These are phyloP conservation scores for Zenarchopterus dispar DNA, from an alignment of 2,797 vertebrate genomes.

Conservation along the genomic window DNA sequence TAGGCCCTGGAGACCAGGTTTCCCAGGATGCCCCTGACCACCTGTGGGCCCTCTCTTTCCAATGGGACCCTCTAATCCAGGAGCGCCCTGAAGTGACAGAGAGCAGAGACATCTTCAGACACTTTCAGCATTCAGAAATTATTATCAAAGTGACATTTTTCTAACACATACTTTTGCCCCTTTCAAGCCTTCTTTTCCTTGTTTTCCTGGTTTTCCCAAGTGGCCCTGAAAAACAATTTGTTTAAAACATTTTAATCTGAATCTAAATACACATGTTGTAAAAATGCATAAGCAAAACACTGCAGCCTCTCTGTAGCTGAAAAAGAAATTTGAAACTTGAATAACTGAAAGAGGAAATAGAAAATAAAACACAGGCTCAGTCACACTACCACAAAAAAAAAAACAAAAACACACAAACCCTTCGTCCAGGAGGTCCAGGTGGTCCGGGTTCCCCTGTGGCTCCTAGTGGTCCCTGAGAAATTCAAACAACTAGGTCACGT, in stretches of 20 bases:
- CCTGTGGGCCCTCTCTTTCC: slow-evolving; percentile 95
- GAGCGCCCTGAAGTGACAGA: slow-evolving; percentile 83
- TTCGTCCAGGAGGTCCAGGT: slow-evolving; percentile 87
- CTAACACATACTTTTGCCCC: slow-evolving; percentile 75
- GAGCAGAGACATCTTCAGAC: slow-evolving; percentile 7
- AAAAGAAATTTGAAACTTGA: neutral
- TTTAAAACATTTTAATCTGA: slow-evolving; percentile 7
- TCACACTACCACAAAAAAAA: neutral
- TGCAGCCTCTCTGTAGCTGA: neutral
- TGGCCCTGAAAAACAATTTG: slow-evolving; percentile 73
- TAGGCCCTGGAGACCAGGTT: slow-evolving; percentile 89
- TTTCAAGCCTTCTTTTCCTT: slow-evolving; percentile 78
- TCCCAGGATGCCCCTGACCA: slow-evolving; percentile 91
- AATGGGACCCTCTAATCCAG: slow-evolving; percentile 89
- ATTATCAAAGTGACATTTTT: slow-evolving; percentile 3
- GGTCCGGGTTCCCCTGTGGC: slow-evolving; percentile 88
- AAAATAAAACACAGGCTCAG: neutral
- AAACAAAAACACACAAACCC: slow-evolving; percentile 78
- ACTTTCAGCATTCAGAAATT: neutral
- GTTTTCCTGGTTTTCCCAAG: slow-evolving; percentile 78
- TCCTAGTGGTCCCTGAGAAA: slow-evolving; percentile 85
- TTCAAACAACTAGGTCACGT: slow-evolving; percentile 3
- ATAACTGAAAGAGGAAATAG: neutral
- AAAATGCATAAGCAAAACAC: no score
- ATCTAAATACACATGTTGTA: no score